Evolutionary conservation across 30 jellyfish, hydroid and myxozoan species (phyloP).

Genomic region (Morbakka virulenta): DNA sequence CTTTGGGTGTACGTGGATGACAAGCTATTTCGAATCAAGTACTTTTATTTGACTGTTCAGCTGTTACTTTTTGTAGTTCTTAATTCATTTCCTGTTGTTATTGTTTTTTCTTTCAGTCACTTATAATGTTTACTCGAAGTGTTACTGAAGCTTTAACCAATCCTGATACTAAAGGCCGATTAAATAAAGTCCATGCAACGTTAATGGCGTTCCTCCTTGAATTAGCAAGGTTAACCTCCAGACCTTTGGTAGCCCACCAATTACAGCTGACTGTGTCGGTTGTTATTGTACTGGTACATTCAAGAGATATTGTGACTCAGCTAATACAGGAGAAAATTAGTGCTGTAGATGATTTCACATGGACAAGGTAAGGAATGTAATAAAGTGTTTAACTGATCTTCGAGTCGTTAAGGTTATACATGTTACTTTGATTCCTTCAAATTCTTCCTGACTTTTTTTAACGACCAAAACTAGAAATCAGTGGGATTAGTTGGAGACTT

Average conservation of each 20-base stretch:
- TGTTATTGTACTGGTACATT: slow-evolving; percentile 67
- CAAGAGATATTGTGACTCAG: slow-evolving; percentile 59
- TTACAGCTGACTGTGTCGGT: slow-evolving; percentile 58
- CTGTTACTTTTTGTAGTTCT: too few relatives aligned
- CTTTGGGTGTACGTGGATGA: background rate
- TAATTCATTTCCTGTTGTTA: background rate
- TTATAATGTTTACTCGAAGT: slow-evolving; percentile 43
- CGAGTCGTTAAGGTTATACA: too few relatives aligned
- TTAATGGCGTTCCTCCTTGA: slow-evolving; percentile 14
- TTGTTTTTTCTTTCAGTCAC: slow-evolving; percentile 18
- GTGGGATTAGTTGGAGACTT: too few relatives aligned
- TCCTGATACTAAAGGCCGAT: background rate
- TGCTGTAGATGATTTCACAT: slow-evolving; percentile 49
- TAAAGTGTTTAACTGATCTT: too few relatives aligned
- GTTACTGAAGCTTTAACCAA: slow-evolving; percentile 32
- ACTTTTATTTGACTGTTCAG: background rate
- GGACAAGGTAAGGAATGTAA: slow-evolving; percentile 64
- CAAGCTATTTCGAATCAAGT: background rate
- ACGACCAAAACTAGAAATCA: too few relatives aligned
- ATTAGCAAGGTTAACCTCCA: slow-evolving; percentile 37
- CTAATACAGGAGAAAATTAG: slow-evolving; percentile 28
- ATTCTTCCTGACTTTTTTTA: too few relatives aligned
- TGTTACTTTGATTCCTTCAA: too few relatives aligned
- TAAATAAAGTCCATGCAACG: slow-evolving; percentile 8
- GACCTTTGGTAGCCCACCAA: slow-evolving; percentile 19